A percentile compares a stretch with the other conserved stretches of the same genome.
Evolutionary conservation across 2,888 invertebrate genomes (phyloP).

Genomic region (Brenthis hecate): DNA sequence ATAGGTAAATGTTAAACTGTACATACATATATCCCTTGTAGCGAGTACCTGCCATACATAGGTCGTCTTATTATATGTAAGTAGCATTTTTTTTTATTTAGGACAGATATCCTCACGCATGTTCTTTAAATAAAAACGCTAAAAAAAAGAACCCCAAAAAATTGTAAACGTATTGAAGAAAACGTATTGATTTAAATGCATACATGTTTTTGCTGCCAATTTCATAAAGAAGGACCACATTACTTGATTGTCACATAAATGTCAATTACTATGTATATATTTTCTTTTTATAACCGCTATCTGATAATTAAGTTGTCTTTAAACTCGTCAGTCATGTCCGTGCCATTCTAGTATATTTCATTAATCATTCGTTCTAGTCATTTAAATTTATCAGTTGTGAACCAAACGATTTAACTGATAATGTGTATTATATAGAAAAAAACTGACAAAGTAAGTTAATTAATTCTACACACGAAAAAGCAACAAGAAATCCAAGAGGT

Average conservation of each 20-base stretch:
- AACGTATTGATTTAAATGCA: too few species aligned
- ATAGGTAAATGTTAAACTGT: too few species aligned
- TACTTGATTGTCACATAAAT: constrained; percentile 17
- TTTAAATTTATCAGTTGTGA: constrained; percentile 33
- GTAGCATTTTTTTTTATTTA: too few species aligned
- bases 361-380: constrained; percentile 22
- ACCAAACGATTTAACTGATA: constrained; percentile 37
- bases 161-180: too few species aligned
- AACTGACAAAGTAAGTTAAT: not conserved
- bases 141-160: too few species aligned
- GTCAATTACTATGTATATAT: constrained; percentile 15
- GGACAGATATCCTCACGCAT: too few species aligned
- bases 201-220: not conserved
- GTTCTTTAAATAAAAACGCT: too few species aligned
- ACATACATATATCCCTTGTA: too few species aligned
- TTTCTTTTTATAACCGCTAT: constrained; percentile 21
- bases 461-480: not conserved
- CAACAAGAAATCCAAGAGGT: not conserved
- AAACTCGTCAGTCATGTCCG: constrained; percentile 30
- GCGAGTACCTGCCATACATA: too few species aligned
- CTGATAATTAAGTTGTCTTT: constrained; percentile 24
- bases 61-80: too few species aligned
- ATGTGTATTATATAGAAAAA: constrained; percentile 22
- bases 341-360: constrained; percentile 19
- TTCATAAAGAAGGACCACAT: not conserved